Base-by-base conservation (phyloP, 2,797 vertebrate species). In the Microcaecilia unicolor region DNA sequence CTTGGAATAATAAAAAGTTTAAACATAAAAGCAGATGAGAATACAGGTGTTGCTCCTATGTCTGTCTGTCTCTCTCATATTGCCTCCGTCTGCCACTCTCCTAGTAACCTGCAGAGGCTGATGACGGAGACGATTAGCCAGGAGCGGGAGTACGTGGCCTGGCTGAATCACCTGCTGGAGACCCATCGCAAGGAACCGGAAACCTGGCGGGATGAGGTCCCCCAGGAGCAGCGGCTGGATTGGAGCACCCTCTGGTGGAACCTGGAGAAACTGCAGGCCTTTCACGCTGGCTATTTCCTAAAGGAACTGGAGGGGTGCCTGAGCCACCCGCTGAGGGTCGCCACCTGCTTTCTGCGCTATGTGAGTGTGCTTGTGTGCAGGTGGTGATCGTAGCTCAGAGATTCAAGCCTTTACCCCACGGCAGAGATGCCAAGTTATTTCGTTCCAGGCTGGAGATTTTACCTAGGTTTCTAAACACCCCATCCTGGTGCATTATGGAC, bases 301-400 rank as follows among this genome's bases (percentile, higher is more conserved):
- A 83, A 77, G 1, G 82, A 88, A 49, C 87, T 94, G 58, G 88
- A 91, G 71, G 85, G 84, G 20, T 89, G 89, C 9, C 61, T 85
- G 1, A 58, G 80, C 30, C 86, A 91, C 35, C 90, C 90, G 1
- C 60, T 92, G 32, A 65, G 87, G 32, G 85, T 89, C 2, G 88
- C 88, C 16, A 83, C 88, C 70, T 89, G 89, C 68, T 94, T 94
- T 75, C 85, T 84, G 43, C 89, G 87, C 76, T 86, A 86, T 1
- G 91, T 92, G 55, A 65, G 77, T 53, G n/a, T 51, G 69, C 57
- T 29, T n/a, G n/a, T n/a, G n/a, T n/a, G n/a, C n/a, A n/a, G n/a
- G n/a, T n/a, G n/a, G n/a, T n/a, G n/a, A n/a, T n/a, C n/a, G n/a
- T n/a, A n/a, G n/a, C n/a, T n/a, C n/a, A n/a, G n/a, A n/a, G n/a